Conservation (phyloP, 2,113 vertebrate species). For the Emydura subglobosa region DNA sequence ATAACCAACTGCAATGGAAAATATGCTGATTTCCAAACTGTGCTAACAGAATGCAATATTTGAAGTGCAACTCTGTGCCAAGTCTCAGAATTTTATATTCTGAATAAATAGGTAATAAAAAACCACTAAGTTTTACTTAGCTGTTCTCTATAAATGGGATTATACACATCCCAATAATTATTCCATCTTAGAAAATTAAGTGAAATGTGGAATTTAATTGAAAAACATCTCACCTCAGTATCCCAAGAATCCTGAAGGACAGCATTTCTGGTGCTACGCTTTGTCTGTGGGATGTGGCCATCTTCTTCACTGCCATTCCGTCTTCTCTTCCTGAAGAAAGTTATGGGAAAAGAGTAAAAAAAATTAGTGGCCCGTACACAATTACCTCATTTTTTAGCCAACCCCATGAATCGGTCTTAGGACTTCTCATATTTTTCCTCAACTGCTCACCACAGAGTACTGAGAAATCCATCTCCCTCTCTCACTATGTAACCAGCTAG, state of each 20-base stretch:
- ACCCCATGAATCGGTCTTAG: background rate
- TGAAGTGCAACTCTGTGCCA: fast-evolving
- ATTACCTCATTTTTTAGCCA: background rate
- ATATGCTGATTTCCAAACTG: conserved; percentile 2
- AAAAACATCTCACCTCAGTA: conserved; percentile 88
- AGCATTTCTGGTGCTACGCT: conserved; percentile 84
- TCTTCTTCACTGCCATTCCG: conserved; percentile 88
- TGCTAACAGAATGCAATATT: fast-evolving
- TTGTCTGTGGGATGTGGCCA: conserved; percentile 86
- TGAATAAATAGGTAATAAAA: background rate
- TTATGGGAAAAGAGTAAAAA: background rate
- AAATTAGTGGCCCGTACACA: fast-evolving
- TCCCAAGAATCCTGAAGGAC: conserved; percentile 93
- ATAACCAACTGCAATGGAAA: background rate
- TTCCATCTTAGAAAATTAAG: background rate
- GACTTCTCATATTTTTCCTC: fast-evolving
- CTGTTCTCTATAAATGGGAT: fast-evolving
- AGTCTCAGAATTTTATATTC: fast-evolving
- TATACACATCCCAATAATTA: fast-evolving
- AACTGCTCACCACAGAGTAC: background rate
- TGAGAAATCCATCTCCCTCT: fast-evolving
- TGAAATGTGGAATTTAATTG: fast-evolving
- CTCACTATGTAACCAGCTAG: background rate
- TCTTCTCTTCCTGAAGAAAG: conserved; percentile 88
- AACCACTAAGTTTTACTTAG: background rate